Base-by-base conservation (phyloP, 2,113 vertebrate species). In the Ceyx cyanopectus region DNA sequence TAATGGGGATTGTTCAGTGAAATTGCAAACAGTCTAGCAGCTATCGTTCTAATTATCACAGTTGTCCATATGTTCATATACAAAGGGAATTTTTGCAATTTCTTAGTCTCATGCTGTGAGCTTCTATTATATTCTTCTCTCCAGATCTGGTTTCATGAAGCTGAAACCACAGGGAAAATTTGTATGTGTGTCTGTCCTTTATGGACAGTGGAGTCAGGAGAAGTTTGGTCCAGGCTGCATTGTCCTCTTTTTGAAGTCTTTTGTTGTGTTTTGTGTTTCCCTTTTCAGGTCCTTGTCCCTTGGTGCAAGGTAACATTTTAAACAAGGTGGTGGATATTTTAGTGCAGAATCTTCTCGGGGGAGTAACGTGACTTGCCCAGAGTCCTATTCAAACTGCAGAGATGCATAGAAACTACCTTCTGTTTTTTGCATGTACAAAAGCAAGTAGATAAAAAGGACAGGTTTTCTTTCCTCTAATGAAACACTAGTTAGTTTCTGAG, bases 21-120 rank as follows among this genome's bases (percentile, higher is more conserved):
- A 95, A 97, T 95, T 93, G 90, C 87, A 90, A 82, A 86, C 93
- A 96, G 85, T 94, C 89, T 63, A 94, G 92, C 95, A 97, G 94
- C 95, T 95, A 93, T 95, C 87, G 61, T 87, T 96, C 93, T 97
- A 97, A 97, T 97, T 94, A 97, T 96, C 97, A 95, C 96, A 96
- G 96, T 97, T 90, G 91, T 92, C 96, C 97, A 96, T 97, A 97
- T 97, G 97, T 95, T 97, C 96, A 78, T 89, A 89, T 22, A 82
- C 94, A 94, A 91, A 81, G 95, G 94, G 85, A 90, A 90, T 95
- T 95, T 94, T 92, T 97, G 89, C 91, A 88, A 56, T 95, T 95
- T 93, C 86, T 92, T 62, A 60, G 27, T 78, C 89, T 94, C 97
- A 93, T 82, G 70, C 95, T 98, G 92, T 73, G 93, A 79, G 58